phyloP scores from a whole-genome alignment of 2,888 invertebrate species.

The Nebria salina region DNA sequence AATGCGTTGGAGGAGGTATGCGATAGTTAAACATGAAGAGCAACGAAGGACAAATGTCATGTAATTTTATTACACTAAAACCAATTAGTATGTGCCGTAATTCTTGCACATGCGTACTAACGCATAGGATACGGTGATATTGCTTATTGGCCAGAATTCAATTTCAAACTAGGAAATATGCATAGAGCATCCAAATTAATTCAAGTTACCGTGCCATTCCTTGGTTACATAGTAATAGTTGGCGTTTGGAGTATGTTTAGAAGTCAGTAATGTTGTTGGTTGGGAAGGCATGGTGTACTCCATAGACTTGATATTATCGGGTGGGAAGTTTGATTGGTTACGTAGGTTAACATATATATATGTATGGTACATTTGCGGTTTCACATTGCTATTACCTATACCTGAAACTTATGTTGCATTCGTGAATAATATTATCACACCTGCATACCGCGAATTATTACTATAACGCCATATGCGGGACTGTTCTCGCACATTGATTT shows the following conservation, averaged over 20 bases:
- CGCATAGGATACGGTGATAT: neutral
- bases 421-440: neutral
- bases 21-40: constrained; percentile 43
- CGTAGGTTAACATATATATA: neutral
- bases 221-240: neutral
- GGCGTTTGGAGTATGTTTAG: neutral
- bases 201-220: neutral
- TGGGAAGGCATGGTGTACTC: neutral
- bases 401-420: neutral
- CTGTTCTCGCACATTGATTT: no score
- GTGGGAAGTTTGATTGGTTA: neutral
- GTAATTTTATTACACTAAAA: constrained; percentile 40
- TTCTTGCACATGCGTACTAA: neutral
- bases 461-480: neutral
- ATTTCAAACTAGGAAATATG: neutral
- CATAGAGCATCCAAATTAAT: neutral
- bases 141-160: neutral
- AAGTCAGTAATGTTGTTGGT: neutral
- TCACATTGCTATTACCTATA: neutral
- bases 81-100: constrained; percentile 39
- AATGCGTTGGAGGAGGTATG: constrained; percentile 35
- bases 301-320: neutral
- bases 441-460: neutral
- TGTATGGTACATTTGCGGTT: neutral
- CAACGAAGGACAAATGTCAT: constrained; percentile 36